A percentile compares a stretch with the other conserved stretches of the same genome.
Conservation (phyloP, 1,140 invertebrate genomes). For the Drosophila chauvacae region DNA sequence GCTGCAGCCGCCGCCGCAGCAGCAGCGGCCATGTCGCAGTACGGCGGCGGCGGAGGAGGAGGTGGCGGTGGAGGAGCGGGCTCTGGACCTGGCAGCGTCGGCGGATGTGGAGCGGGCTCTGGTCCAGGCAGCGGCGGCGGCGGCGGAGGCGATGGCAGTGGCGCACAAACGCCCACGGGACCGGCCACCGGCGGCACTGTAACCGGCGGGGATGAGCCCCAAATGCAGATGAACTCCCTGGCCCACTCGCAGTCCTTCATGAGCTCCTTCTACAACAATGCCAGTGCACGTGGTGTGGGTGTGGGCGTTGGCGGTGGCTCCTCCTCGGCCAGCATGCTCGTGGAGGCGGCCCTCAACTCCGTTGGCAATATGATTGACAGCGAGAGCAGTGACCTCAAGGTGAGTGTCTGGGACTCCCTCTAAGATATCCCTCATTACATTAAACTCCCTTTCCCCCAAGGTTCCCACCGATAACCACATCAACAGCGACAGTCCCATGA, state of each 20-base stretch:
- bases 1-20: slow-evolving; percentile 62
- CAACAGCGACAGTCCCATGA: slow-evolving; percentile 83
- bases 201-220: slow-evolving; percentile 49
- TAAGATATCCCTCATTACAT: neutral
- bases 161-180: slow-evolving; percentile 28
- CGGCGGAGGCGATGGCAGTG: slow-evolving; percentile 15
- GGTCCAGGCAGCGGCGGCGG: slow-evolving; percentile 8
- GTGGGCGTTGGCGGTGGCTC: slow-evolving; percentile 64
- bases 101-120: neutral
- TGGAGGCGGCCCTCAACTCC: slow-evolving; percentile 84
- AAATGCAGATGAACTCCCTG: slow-evolving; percentile 83
- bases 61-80: slow-evolving; percentile 5
- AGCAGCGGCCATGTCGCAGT: slow-evolving; percentile 76
- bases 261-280: slow-evolving; percentile 84
- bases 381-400: slow-evolving; percentile 81
- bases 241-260: slow-evolving; percentile 81
- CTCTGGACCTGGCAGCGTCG: slow-evolving; percentile 5
- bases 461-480: slow-evolving; percentile 81
- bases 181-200: slow-evolving; percentile 32
- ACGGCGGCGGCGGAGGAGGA: slow-evolving; percentile 22
- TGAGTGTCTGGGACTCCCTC: neutral
- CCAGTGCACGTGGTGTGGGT: slow-evolving; percentile 60
- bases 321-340: slow-evolving; percentile 84
- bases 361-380: slow-evolving; percentile 84
- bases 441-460: slow-evolving; percentile 9